A percentile compares a stretch with the other conserved stretches of the same genome.
These are phyloP conservation scores for Scytalopus superciliaris DNA, from an alignment of 2,113 vertebrate genomes.

Conservation along the genomic window DNA sequence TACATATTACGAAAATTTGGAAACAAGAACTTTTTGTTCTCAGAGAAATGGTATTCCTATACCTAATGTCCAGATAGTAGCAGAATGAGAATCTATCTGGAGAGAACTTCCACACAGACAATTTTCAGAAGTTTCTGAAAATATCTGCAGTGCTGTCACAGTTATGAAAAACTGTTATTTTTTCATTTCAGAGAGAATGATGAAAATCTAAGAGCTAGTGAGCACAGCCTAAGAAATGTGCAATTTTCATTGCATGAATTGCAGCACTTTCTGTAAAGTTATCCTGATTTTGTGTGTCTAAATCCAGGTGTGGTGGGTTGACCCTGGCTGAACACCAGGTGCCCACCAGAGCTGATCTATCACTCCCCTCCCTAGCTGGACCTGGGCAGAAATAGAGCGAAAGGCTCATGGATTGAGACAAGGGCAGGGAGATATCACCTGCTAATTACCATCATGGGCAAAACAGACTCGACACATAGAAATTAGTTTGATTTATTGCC, in stretches of 20 bases:
- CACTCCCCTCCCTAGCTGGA: neutral
- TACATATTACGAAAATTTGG: neutral
- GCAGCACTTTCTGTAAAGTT: neutral
- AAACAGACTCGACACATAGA: neutral
- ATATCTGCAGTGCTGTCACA: neutral
- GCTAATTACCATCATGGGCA: neutral
- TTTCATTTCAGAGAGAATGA: neutral
- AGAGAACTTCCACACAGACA: neutral
- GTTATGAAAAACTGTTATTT: neutral
- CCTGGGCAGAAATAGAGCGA: neutral
- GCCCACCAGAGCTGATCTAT: neutral
- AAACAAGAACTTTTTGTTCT: neutral
- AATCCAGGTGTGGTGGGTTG: neutral
- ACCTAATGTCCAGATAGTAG: neutral
- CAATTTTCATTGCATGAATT: neutral
- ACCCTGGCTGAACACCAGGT: neutral
- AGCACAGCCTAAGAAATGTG: neutral
- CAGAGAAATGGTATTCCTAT: neutral
- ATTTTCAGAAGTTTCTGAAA: neutral
- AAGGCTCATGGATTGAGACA: accelerated
- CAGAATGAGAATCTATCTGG: neutral
- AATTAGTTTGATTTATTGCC: neutral
- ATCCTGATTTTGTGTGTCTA: neutral
- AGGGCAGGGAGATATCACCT: neutral
- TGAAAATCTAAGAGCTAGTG: neutral